Evolutionary conservation across 2,113 vertebrate genomes (phyloP), one percentile per base, ranked within the genome.

Genomic region (Indicator indicator): DNA sequence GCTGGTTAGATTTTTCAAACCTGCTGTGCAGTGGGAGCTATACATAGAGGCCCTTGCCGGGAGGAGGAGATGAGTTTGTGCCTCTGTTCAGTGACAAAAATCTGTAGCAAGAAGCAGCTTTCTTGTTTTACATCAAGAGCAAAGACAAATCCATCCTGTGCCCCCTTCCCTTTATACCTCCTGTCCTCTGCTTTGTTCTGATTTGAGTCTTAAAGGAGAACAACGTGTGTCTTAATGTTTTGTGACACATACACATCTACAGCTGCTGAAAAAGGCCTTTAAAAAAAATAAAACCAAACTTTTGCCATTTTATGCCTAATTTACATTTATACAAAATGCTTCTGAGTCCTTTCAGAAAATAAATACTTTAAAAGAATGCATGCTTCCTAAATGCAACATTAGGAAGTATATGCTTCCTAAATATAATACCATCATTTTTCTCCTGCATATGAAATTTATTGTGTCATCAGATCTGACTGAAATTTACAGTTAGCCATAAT

Each of bases 261-360:
- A 85, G 30, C 28, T 59, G 55, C 67, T 88, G 55, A 85, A 86
- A 93, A 95, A 91, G 50, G 52, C 13, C 75, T 89, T 79, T 2
- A 54, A 84, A 92, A 92, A 86, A 70, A 38, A 11, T 11, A 42
- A 16, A 15, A 15, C n/a, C 42, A 42, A 44, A 44, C 18, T 90
- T 70, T 91, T 0, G 0, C 55, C 38, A 46, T 72, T 86, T 93
- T 76, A 59, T 82, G 28, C 48, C 76, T 83, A 56, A 83, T 93
- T 92, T 89, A 23, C 86, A 77, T 94, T 96, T 94, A 85, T 90
- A 96, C 21, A 94, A 95, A 96, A 65, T 85, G 32, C 52, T 70
- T 88, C 80, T 94, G 60, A 94, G 94, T 93, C 81, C 54, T 89
- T 89, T 90, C 75, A 86, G 60, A 86, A 94, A 95, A 94, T 83